Percentiles rank a stretch among this genome's conserved stretches.
These are phyloP conservation scores for Columbina picui DNA, from an alignment of 2,113 vertebrate species.

Conservation along the genomic window DNA sequence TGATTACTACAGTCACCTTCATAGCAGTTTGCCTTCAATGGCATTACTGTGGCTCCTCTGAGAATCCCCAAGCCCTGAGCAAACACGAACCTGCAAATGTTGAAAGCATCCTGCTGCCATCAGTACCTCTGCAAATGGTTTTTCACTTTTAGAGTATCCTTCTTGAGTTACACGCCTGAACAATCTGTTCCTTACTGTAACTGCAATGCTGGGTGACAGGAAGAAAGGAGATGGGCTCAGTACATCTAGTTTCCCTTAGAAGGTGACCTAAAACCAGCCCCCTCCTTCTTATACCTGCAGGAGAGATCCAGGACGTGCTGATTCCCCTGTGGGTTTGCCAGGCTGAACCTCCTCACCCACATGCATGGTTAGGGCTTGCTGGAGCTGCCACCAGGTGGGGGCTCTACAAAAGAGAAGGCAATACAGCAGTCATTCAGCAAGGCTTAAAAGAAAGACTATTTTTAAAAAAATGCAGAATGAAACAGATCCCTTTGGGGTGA, in stretches of 20 bases:
- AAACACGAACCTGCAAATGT: background rate
- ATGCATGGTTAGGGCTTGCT: rapidly evolving
- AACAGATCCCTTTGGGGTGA: background rate
- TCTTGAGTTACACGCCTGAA: background rate
- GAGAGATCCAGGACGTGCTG: background rate
- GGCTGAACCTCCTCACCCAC: background rate
- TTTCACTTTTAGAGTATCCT: background rate
- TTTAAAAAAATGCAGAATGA: background rate
- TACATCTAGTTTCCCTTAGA: background rate
- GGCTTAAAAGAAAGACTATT: background rate
- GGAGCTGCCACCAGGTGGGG: rapidly evolving
- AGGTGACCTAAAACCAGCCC: background rate
- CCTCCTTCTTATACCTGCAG: background rate
- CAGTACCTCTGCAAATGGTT: background rate
- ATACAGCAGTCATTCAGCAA: background rate
- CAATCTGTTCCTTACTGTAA: background rate
- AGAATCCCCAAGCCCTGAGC: background rate
- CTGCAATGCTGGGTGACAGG: background rate
- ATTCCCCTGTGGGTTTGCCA: background rate
- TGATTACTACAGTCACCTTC: background rate
- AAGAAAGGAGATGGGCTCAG: background rate
- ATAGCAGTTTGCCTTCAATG: background rate
- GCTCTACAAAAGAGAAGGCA: background rate
- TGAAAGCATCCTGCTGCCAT: conserved; percentile 6
- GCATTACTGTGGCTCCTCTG: background rate